Percentiles rank a stretch among this genome's conserved stretches.
Evolutionary conservation across 2,888 invertebrate genomes (phyloP).

Genomic region (Steinernema carpocapsae): DNA sequence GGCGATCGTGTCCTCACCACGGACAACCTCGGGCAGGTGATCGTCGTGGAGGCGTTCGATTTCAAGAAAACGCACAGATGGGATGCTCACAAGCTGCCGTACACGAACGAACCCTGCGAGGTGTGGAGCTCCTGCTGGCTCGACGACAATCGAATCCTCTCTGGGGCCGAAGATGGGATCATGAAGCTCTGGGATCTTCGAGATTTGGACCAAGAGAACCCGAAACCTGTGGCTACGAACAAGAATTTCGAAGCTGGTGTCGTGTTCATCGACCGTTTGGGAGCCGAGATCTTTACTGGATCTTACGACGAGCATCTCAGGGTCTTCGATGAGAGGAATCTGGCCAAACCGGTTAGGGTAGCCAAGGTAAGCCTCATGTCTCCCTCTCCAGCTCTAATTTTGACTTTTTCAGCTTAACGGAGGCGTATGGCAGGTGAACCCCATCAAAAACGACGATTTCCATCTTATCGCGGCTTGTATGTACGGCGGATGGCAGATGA

Average conservation of each 20-base stretch:
- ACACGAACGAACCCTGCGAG: slow-evolving; percentile 49
- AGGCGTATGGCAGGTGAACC: slow-evolving; percentile 39
- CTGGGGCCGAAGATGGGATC: slow-evolving; percentile 40
- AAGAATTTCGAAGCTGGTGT: slow-evolving; percentile 21
- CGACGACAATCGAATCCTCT: slow-evolving; percentile 7
- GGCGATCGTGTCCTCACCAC: slow-evolving; percentile 13
- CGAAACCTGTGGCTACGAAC: background rate
- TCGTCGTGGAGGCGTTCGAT: background rate
- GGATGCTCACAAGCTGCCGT: slow-evolving; percentile 49
- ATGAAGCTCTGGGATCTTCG: slow-evolving; percentile 42
- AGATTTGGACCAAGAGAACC: background rate
- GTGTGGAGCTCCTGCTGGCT: slow-evolving; percentile 38
- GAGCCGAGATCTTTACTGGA: slow-evolving; percentile 37
- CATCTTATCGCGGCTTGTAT: slow-evolving; percentile 38
- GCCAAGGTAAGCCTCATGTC: background rate
- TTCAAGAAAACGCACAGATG: slow-evolving; percentile 43
- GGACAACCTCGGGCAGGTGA: slow-evolving; percentile 7
- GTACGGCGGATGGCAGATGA: slow-evolving; percentile 40
- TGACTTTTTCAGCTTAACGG: slow-evolving; percentile 36
- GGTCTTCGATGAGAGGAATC: slow-evolving; percentile 36
- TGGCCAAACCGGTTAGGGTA: slow-evolving; percentile 26
- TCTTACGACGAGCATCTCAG: slow-evolving; percentile 40
- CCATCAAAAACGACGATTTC: background rate
- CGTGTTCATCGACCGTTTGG: background rate
- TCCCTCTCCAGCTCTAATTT: no score